phyloP scores from a whole-genome alignment of 1,140 invertebrate species.

The Aradophagus sp. region DNA sequence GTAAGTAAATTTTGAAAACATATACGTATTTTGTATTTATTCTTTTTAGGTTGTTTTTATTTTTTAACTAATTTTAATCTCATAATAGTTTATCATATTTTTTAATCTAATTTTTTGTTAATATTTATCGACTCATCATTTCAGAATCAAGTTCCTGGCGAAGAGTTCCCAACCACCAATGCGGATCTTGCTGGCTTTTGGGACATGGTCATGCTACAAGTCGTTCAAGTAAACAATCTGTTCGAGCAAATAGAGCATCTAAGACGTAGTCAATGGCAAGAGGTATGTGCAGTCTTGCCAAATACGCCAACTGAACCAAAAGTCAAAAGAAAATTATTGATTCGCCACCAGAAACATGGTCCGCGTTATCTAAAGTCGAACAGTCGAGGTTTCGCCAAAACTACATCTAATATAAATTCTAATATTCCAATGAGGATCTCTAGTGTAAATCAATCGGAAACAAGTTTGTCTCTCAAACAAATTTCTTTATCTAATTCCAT shows the following conservation, averaged over 20 bases:
- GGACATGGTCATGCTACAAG: constrained; percentile 96
- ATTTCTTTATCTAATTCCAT: no score
- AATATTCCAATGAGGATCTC: not conserved
- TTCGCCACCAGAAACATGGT: constrained; percentile 1
- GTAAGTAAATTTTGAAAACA: constrained; percentile 78
- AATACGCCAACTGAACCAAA: not conserved
- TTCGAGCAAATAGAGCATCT: constrained; percentile 85
- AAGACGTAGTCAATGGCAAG: constrained; percentile 83
- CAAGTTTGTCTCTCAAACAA: no score
- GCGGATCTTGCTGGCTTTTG: constrained; percentile 96
- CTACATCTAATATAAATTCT: constrained; percentile 9
- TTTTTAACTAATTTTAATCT: no score
- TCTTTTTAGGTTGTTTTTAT: no score
- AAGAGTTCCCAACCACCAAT: constrained; percentile 89
- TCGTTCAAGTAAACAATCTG: constrained; percentile 85
- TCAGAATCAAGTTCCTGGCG: constrained; percentile 81
- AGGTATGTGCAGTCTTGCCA: constrained; percentile 63
- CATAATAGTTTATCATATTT: no score
- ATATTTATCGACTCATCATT: no score
- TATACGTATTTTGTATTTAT: no score
- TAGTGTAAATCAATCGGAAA: no score
- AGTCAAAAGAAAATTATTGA: not conserved
- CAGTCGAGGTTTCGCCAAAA: constrained; percentile 24
- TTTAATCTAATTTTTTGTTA: no score
- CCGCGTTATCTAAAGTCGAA: constrained; percentile 14